phyloP scores from a whole-genome alignment of 2,888 invertebrate genomes.

The Colletes collaris region DNA sequence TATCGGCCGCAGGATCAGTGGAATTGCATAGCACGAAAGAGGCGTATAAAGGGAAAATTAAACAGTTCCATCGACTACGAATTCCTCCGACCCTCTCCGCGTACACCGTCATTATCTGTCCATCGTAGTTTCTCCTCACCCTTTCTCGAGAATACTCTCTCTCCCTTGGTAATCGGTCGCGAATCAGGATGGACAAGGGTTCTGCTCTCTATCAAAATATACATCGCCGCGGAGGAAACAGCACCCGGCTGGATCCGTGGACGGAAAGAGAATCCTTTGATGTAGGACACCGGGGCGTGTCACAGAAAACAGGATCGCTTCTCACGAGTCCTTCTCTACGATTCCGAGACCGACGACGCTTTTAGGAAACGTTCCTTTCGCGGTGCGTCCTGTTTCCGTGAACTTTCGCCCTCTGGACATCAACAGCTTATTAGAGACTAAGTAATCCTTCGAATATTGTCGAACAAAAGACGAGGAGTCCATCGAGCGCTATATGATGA shows the following conservation, averaged over 20 bases:
- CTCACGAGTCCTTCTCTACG: constrained; percentile 22
- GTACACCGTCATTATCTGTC: constrained; percentile 66
- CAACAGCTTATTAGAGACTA: not conserved
- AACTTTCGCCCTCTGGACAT: not conserved
- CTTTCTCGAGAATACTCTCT: constrained; percentile 41
- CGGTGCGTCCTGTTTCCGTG: too few species aligned
- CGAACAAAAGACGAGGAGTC: too few species aligned
- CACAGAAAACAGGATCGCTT: constrained; percentile 16
- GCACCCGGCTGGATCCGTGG: not conserved
- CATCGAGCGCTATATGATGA: too few species aligned
- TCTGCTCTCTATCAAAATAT: constrained; percentile 65
- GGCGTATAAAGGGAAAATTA: constrained; percentile 71
- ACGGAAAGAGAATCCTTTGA: constrained; percentile 27
- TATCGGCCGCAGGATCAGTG: constrained; percentile 41
- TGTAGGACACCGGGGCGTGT: not conserved
- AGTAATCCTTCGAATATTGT: not conserved
- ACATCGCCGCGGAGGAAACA: constrained; percentile 41
- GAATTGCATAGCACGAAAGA: constrained; percentile 39
- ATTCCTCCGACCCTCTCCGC: constrained; percentile 43
- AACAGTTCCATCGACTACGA: constrained; percentile 69
- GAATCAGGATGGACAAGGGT: constrained; percentile 65
- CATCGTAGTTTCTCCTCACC: constrained; percentile 59
- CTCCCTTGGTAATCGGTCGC: constrained; percentile 45
- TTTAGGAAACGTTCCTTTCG: constrained; percentile 7
- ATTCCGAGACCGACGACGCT: not conserved